These are phyloP conservation scores for Sardinella longiceps DNA, from an alignment of 2,797 vertebrate genomes.

Conservation along the genomic window DNA sequence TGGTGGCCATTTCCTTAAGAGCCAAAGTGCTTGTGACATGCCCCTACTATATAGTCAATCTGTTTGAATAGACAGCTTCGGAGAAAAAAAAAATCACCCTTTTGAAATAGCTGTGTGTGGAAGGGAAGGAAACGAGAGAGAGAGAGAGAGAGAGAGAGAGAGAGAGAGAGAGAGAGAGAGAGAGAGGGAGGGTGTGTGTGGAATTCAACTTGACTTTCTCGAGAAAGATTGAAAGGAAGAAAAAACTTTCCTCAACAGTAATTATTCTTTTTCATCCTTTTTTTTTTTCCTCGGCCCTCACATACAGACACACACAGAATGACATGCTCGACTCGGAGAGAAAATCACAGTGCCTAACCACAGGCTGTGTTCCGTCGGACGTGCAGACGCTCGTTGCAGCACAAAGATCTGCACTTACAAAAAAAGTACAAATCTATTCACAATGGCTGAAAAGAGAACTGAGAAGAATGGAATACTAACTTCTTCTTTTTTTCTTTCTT, in stretches of 20 bases:
- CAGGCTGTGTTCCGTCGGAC: neutral
- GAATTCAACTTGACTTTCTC: neutral
- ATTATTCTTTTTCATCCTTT: constrained; percentile 1
- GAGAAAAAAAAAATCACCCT: neutral
- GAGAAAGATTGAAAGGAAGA: neutral
- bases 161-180: no score
- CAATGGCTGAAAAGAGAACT: constrained; percentile 11
- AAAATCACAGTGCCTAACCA: constrained; percentile 16
- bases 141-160: no score
- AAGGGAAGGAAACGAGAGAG: neutral
- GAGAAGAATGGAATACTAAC: neutral
- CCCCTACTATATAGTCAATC: neutral
- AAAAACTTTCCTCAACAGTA: neutral
- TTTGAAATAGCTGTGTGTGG: neutral
- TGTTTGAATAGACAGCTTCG: neutral
- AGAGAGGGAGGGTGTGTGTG: neutral
- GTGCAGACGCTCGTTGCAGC: neutral
- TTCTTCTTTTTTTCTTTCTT: neutral
- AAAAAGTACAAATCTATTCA: constrained; percentile 25
- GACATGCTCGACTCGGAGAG: neutral
- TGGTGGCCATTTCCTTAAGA: neutral
- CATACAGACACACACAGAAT: neutral
- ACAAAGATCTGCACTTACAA: neutral
- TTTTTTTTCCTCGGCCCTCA: neutral
- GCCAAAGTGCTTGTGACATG: neutral